phyloP scores from a whole-genome alignment of 2,888 invertebrate genomes.

The Epirrhoe alternata region DNA sequence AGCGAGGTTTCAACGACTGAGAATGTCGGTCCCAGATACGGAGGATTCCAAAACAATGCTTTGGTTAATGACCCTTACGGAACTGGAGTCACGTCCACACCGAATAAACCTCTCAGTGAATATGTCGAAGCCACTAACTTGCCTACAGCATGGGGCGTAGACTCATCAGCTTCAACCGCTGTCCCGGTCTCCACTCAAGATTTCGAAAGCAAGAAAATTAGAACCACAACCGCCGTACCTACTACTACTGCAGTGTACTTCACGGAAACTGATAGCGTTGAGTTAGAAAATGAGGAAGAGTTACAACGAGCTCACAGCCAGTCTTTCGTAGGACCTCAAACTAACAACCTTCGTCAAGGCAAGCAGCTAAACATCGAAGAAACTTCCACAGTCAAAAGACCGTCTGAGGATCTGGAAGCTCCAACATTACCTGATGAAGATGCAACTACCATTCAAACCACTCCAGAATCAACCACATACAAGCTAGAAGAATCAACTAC shows the following conservation, averaged over 20 bases:
- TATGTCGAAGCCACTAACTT: slow-evolving; percentile 76
- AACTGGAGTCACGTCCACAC: slow-evolving; percentile 68
- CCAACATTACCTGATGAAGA: slow-evolving; percentile 66
- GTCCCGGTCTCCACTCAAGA: slow-evolving; percentile 61
- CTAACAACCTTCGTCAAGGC: slow-evolving; percentile 74
- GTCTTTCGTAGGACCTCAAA: slow-evolving; percentile 87
- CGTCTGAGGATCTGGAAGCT: slow-evolving; percentile 76
- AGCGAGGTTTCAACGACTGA: slow-evolving; percentile 64
- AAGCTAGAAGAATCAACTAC: slow-evolving; percentile 65
- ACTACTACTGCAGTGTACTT: slow-evolving; percentile 69
- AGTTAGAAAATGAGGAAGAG: slow-evolving; percentile 86
- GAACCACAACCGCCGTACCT: slow-evolving; percentile 59
- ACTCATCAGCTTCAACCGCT: slow-evolving; percentile 61
- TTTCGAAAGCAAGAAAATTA: slow-evolving; percentile 77
- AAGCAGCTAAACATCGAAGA: slow-evolving; percentile 68
- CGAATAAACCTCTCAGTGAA: slow-evolving; percentile 78
- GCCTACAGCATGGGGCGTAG: slow-evolving; percentile 77
- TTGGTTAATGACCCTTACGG: slow-evolving; percentile 74
- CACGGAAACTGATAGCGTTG: slow-evolving; percentile 73
- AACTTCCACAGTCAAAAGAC: slow-evolving; percentile 61
- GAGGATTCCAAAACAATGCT: slow-evolving; percentile 79
- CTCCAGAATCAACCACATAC: slow-evolving; percentile 60
- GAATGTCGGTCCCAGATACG: slow-evolving; percentile 64
- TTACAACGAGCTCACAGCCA: slow-evolving; percentile 89
- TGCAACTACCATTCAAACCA: slow-evolving; percentile 62